Evolutionary conservation across 2,797 vertebrate species (phyloP).

Genomic region (Myotis planiceps): DNA sequence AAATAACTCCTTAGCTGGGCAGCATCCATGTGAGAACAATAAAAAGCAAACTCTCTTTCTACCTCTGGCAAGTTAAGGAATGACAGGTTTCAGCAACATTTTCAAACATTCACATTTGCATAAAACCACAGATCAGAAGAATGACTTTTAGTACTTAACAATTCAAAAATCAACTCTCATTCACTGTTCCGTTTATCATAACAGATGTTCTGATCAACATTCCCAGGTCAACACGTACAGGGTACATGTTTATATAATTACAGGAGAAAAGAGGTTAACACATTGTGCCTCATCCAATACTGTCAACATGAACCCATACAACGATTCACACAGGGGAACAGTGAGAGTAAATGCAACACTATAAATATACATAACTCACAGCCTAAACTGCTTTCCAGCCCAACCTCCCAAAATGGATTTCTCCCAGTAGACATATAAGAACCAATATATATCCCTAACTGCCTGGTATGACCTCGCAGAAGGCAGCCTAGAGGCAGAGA

Average conservation of each 20-base stretch:
- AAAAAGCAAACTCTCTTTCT: constrained; percentile 23
- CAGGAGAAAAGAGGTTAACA: constrained; percentile 71
- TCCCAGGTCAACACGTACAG: constrained; percentile 63
- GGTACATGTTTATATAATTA: constrained; percentile 77
- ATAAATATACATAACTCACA: constrained; percentile 74
- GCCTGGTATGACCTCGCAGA: constrained; percentile 36
- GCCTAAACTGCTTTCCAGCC: constrained; percentile 12
- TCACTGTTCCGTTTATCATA: constrained; percentile 71
- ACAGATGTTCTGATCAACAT: constrained; percentile 79
- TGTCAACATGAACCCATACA: constrained; percentile 60
- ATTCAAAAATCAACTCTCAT: constrained; percentile 77
- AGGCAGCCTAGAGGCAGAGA: constrained; percentile 46
- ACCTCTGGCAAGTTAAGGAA: constrained; percentile 43
- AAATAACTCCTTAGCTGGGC: background rate
- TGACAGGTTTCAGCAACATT: constrained; percentile 58
- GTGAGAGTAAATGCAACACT: constrained; percentile 34
- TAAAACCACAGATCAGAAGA: constrained; percentile 72
- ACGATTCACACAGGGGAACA: constrained; percentile 47
- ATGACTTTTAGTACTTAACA: constrained; percentile 63
- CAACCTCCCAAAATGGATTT: constrained; percentile 62
- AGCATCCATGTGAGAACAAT: constrained; percentile 29
- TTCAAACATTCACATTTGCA: constrained; percentile 68
- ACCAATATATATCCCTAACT: constrained; percentile 44
- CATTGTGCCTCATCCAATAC: constrained; percentile 58
- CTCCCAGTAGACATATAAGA: constrained; percentile 49